phyloP scores from a whole-genome alignment of 1,140 invertebrate genomes.

The Diprion similis region DNA sequence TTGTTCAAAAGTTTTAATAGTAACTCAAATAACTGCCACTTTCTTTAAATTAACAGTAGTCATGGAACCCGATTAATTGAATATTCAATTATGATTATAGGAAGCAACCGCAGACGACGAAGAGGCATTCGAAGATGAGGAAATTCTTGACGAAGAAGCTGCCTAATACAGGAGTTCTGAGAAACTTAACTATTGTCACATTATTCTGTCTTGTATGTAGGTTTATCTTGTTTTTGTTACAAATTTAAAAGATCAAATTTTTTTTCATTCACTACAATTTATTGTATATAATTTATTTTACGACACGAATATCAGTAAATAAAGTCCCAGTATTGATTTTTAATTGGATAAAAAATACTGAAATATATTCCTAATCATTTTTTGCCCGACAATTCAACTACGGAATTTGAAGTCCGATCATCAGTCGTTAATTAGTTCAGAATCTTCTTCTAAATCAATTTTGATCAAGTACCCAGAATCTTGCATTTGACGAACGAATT shows the following conservation, averaged over 20 bases:
- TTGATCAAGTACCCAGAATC: too few species aligned
- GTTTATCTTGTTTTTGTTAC: neutral
- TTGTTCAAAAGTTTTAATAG: neutral
- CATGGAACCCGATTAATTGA: neutral
- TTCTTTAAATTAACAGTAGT: neutral
- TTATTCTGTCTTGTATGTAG: neutral
- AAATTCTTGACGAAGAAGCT: slow-evolving; percentile 21
- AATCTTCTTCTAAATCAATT: too few species aligned
- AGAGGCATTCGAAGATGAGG: slow-evolving; percentile 31
- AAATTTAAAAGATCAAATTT: neutral
- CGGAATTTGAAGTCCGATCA: too few species aligned
- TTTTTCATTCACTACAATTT: neutral
- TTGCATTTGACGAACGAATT: too few species aligned
- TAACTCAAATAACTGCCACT: too few species aligned
- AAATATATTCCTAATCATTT: too few species aligned
- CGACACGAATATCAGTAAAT: neutral
- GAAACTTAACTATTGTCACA: neutral
- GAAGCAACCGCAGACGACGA: slow-evolving; percentile 25
- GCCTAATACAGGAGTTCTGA: slow-evolving; percentile 9
- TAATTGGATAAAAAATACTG: neutral
- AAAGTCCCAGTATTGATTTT: slow-evolving; percentile 1
- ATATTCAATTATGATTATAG: slow-evolving; percentile 1
- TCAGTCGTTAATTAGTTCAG: too few species aligned
- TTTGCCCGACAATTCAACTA: too few species aligned
- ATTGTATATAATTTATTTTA: slow-evolving; percentile 6